Evolutionary conservation across 2,888 invertebrate species (phyloP), one percentile per base, ranked within the genome.

Genomic region (Aproaerema taeniolella): DNA sequence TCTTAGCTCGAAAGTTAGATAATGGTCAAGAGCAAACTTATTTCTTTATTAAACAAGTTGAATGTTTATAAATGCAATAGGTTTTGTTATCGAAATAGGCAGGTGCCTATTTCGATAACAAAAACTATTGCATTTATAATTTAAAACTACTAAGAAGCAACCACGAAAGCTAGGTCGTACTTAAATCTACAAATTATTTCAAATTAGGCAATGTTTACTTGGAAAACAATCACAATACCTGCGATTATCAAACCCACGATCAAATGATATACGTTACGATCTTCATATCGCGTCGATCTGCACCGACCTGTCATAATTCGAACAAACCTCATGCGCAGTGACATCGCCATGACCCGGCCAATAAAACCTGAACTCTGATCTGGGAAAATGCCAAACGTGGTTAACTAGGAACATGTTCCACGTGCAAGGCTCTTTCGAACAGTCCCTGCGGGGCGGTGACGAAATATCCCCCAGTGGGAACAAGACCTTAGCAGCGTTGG

Each of bases 341-440:
- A 69, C 62, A 73, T 70, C 60, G 58, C 63, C 60, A 71, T 73
- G 73, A 74, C 69, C 53, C 53, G 58, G 66, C 61, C 63, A 53
- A 62, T 52, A 61, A 55, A 61, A 64, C 41, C 42, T 60, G 52
- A 64, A 58, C 69, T 72, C 45, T 77, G 65, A 76, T 70, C 73
- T 56, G 58, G 53, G 57, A 74, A 73, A 74, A 80, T 80, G 77
- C 56, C 65, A 76, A 63, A 49, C 50, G 59, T 59, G 54, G 65
- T 50, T 50, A 45, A 61, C 45, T 68, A 59, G 52, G 67, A 82
- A 50, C 69, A 88, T 88, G 88, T 88, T 87, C 61, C 82, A 86
- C 58, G 59, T 87, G 49, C 86, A 88, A 71, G 86, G 87, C 45
- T 68, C 87, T 26, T 90, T 90, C 54, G 90, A 89, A 67, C 89